These are phyloP conservation scores for Eueides isabella DNA, from an alignment of 1,140 invertebrate species.

Conservation along the genomic window DNA sequence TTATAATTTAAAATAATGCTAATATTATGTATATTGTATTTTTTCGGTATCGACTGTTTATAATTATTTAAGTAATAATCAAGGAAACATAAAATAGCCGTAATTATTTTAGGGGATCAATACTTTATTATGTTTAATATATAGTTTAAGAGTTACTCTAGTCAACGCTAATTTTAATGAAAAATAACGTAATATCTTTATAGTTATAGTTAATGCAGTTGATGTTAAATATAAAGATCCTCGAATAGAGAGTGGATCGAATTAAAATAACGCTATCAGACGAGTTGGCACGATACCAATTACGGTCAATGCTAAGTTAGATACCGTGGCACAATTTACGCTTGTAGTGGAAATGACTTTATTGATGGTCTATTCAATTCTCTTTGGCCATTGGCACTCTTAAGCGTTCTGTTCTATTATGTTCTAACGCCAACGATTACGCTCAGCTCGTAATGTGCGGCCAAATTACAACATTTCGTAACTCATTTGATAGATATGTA, in stretches of 20 bases:
- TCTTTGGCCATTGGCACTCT: slow-evolving; percentile 39
- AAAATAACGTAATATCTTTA: background rate
- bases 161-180: no score
- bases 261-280: slow-evolving; percentile 64
- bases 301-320: slow-evolving; percentile 56
- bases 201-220: background rate
- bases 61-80: no score
- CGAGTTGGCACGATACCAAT: slow-evolving; percentile 72
- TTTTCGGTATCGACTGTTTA: no score
- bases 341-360: slow-evolving; percentile 68
- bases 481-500: background rate
- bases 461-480: background rate
- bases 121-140: no score
- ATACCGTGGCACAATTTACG: slow-evolving; percentile 64
- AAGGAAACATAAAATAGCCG: no score
- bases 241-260: slow-evolving; percentile 40
- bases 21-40: no score
- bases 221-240: background rate
- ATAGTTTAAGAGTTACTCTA: no score
- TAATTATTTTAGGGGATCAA: no score
- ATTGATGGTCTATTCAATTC: slow-evolving; percentile 53
- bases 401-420: slow-evolving; percentile 17
- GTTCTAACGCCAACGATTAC: background rate
- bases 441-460: background rate
- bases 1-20: no score